phyloP scores from a whole-genome alignment of 1,140 invertebrate species.

The Drosophila trapezifrons region DNA sequence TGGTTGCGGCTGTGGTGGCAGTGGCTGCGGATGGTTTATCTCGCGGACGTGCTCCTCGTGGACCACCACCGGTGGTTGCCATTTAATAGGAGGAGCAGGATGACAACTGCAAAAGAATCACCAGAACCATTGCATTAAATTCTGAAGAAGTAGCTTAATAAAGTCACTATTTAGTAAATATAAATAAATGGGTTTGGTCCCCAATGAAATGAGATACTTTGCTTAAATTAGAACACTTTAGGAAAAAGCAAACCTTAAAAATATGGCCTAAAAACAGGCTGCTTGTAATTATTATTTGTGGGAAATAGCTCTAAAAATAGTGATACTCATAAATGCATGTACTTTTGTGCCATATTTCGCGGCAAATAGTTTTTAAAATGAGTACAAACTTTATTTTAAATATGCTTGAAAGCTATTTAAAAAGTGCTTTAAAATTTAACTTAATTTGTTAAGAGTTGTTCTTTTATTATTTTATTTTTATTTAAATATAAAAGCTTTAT shows the following conservation, averaged over 20 bases:
- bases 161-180: neutral
- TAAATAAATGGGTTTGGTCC: neutral
- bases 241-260: constrained; percentile 19
- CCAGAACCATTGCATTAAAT: neutral
- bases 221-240: constrained; percentile 26
- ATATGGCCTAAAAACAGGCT: constrained; percentile 32
- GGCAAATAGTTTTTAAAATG: constrained; percentile 13
- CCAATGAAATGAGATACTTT: constrained; percentile 17
- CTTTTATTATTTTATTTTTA: neutral
- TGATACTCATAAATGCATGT: constrained; percentile 5
- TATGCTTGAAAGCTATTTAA: neutral
- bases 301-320: constrained; percentile 27
- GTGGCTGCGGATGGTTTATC: constrained; percentile 11
- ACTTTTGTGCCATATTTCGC: constrained; percentile 12
- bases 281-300: constrained; percentile 26
- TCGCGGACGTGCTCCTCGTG: constrained; percentile 17
- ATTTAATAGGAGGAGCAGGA: constrained; percentile 48
- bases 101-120: constrained; percentile 51
- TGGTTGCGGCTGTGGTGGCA: neutral
- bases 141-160: neutral
- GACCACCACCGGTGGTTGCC: constrained; percentile 31
- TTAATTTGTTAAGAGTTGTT: no score
- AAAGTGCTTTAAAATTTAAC: neutral
- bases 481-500: neutral
- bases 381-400: neutral